phyloP scores from a whole-genome alignment of 2,113 vertebrate genomes.

The Odocoileus hemionus region DNA sequence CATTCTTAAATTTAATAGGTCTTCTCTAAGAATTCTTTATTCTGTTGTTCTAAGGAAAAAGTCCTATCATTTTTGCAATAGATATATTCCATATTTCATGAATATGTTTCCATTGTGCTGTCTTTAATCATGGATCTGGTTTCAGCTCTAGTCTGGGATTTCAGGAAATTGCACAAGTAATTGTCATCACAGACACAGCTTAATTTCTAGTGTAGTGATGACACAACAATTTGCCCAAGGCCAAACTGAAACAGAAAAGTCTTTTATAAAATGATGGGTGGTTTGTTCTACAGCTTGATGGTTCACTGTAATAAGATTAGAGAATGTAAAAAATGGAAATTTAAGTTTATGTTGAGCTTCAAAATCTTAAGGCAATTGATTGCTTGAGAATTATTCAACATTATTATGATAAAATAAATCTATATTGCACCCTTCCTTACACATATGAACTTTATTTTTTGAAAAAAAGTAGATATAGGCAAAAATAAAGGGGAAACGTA shows the following conservation, averaged over 20 bases:
- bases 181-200: slow-evolving; percentile 33
- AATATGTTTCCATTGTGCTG: slow-evolving; percentile 31
- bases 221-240: slow-evolving; percentile 42
- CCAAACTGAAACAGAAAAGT: slow-evolving; percentile 51
- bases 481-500: background rate
- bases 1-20: slow-evolving; percentile 35
- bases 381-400: slow-evolving; percentile 19
- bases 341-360: background rate
- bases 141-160: slow-evolving; percentile 42
- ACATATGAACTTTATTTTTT: background rate
- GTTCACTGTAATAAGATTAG: slow-evolving; percentile 10
- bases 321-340: background rate
- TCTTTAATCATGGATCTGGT: slow-evolving; percentile 60
- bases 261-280: slow-evolving; percentile 34
- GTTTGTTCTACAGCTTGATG: slow-evolving; percentile 7
- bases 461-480: background rate
- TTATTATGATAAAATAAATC: background rate
- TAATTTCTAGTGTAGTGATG: slow-evolving; percentile 62
- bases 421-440: background rate
- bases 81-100: slow-evolving; percentile 23
- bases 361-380: slow-evolving; percentile 24
- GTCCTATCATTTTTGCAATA: background rate
- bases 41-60: background rate
- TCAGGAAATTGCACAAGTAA: slow-evolving; percentile 62
- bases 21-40: slow-evolving; percentile 39